phyloP scores from a whole-genome alignment of 2,888 invertebrate genomes.

The Ditula angustiorana region DNA sequence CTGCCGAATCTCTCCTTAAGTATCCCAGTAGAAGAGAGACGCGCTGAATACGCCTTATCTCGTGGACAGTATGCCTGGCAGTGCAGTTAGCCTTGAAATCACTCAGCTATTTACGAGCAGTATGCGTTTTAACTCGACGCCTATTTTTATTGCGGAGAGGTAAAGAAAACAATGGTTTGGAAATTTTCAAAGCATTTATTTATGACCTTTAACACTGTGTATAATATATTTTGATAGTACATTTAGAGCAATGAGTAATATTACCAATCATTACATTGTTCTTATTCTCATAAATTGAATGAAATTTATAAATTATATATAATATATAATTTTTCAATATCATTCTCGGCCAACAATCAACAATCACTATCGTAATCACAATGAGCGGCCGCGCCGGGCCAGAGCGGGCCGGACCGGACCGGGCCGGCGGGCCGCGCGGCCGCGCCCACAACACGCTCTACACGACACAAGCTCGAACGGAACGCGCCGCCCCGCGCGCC shows the following conservation, averaged over 20 bases:
- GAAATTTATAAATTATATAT: constrained; percentile 83
- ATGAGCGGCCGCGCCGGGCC: constrained; percentile 48
- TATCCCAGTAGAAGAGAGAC: too few relatives aligned
- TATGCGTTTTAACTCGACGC: too few relatives aligned
- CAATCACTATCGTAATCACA: constrained; percentile 80
- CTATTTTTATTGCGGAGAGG: not conserved
- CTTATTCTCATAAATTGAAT: constrained; percentile 82
- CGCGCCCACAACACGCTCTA: constrained; percentile 26
- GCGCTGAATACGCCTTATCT: too few relatives aligned
- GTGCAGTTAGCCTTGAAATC: too few relatives aligned
- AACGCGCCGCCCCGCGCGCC: constrained; percentile 30
- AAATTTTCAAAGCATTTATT: constrained; percentile 86
- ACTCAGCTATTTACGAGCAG: too few relatives aligned
- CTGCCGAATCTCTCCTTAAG: too few relatives aligned
- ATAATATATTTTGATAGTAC: constrained; percentile 86
- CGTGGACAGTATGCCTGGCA: too few relatives aligned
- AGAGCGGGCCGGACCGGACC: not conserved
- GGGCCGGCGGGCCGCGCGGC: constrained; percentile 26
- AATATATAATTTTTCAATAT: constrained; percentile 79
- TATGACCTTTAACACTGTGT: constrained; percentile 86
- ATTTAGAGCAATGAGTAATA: constrained; percentile 86
- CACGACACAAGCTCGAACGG: constrained; percentile 44
- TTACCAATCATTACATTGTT: constrained; percentile 86
- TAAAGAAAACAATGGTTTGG: constrained; percentile 71
- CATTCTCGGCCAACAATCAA: constrained; percentile 83